Base-by-base conservation (phyloP, 2,888 invertebrate genomes). In the Pediacus dermestoides region DNA sequence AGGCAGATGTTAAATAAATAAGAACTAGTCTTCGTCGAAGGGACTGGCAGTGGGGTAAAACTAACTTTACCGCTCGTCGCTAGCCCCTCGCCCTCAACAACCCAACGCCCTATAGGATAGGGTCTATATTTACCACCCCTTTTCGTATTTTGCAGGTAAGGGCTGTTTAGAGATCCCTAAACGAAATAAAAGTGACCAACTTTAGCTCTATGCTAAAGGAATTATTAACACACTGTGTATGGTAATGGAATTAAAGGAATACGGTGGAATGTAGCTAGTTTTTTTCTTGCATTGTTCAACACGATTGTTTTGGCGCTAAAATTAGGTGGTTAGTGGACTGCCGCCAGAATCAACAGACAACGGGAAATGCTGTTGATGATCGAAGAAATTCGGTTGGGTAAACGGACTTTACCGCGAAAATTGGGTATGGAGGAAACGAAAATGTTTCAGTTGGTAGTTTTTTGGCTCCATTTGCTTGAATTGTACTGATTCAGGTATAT, bases 1-100 rank as follows among this genome's bases (percentile, higher is more conserved):
- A 49, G 53, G 57, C 58, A 58, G 60, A 55, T 60, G 58, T 54
- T 57, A 51, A 55, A 57, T 57, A 57, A 60, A 57, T 58, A 53
- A 55, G 55, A 53, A 55, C 56, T 54, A 52, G 53, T 53, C 52
- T 28, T 11, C 4, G 26, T 26, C 10, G 26, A 2, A 28, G 28
- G 28, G 28, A n/a, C 28, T n/a, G n/a, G n/a, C n/a, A 23, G 23
- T 14, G 4, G 12, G 28, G 28, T 28, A 26, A 9, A 18, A 18
- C 21, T 18, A 18, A 18, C n/a, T n/a, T n/a, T n/a, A n/a, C 21
- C 6, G 6, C 21, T n/a, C 21, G 6, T n/a, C 21, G 6, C 21
- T 18, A 18, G 21, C 21, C 21, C 21, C 21, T 18, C 21, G 6
- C 21, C 21, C 6, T 7, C 6, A 18, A 18, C 6, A n/a, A n/a